These are phyloP conservation scores for Sycophila texana DNA, from an alignment of 2,888 invertebrate genomes.

Conservation along the genomic window DNA sequence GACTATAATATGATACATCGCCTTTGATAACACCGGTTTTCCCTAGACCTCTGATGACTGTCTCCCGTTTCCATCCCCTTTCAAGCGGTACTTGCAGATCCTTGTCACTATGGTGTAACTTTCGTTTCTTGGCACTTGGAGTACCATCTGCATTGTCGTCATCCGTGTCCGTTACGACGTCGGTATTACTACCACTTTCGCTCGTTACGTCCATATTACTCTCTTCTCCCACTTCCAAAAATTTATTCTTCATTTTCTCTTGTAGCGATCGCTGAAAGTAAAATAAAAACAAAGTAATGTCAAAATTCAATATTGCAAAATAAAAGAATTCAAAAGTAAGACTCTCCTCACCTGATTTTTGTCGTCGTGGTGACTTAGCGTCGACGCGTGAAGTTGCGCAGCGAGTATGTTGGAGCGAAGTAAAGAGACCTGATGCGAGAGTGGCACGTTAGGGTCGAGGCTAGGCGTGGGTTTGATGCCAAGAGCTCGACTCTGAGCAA, in stretches of 20 bases:
- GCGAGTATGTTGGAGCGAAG: slow-evolving; percentile 81
- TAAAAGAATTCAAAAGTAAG: slow-evolving; percentile 2
- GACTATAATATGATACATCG: slow-evolving; percentile 92
- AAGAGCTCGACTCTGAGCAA: slow-evolving; percentile 90
- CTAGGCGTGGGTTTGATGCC: slow-evolving; percentile 85
- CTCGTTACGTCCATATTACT: slow-evolving; percentile 75
- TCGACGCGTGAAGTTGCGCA: slow-evolving; percentile 78
- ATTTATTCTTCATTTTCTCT: slow-evolving; percentile 75
- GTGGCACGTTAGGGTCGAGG: slow-evolving; percentile 78
- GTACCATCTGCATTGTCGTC: slow-evolving; percentile 73
- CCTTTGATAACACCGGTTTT: slow-evolving; percentile 92
- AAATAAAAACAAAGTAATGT: not conserved
- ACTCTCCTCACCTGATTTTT: slow-evolving; percentile 68
- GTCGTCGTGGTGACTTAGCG: slow-evolving; percentile 68
- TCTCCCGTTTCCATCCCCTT: slow-evolving; percentile 94
- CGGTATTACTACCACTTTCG: slow-evolving; percentile 74
- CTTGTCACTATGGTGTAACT: slow-evolving; percentile 71
- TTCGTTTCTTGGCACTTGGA: slow-evolving; percentile 71
- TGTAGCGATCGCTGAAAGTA: slow-evolving; percentile 69
- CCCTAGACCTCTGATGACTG: slow-evolving; percentile 90
- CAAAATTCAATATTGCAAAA: not conserved
- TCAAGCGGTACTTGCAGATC: slow-evolving; percentile 72
- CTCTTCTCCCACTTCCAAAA: slow-evolving; percentile 73
- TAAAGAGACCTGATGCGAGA: slow-evolving; percentile 79
- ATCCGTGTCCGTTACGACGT: slow-evolving; percentile 73